Conservation (phyloP, 2,888 invertebrate genomes). For the Strigamia maritima region DNA sequence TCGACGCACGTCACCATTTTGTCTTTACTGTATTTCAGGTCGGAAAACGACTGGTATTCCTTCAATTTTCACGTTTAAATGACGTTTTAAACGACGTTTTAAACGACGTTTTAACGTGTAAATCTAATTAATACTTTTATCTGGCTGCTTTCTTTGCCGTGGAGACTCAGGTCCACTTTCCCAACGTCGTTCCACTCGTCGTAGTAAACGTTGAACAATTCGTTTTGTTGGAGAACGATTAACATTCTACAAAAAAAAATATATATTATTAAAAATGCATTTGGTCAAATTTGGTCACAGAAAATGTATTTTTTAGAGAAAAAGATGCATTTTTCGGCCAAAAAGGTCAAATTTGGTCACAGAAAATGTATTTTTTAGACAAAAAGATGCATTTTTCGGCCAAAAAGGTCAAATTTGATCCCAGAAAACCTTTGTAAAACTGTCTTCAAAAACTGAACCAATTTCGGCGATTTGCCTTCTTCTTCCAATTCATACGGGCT, state of each 20-base stretch:
- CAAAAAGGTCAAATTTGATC: no score
- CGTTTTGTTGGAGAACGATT: constrained; percentile 27
- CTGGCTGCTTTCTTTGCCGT: constrained; percentile 21
- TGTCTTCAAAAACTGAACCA: neutral
- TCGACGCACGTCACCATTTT: constrained; percentile 19
- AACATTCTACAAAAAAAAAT: no score
- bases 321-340: no score
- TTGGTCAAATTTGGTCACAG: no score
- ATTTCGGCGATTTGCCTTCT: neutral
- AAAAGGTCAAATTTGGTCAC: no score
- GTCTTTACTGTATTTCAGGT: constrained; percentile 36
- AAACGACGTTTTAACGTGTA: no score
- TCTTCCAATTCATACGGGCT: neutral
- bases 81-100: no score
- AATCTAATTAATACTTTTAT: no score
- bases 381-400: no score
- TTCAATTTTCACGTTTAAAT: neutral
- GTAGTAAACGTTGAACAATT: neutral
- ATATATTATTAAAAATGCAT: no score
- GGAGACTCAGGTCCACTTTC: neutral
- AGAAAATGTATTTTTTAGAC: no score
- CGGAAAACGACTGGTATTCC: constrained; percentile 33
- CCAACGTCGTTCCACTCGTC: constrained; percentile 27
- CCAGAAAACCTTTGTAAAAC: neutral
- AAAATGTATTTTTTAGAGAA: no score